Evolutionary conservation across 1,140 invertebrate genomes (phyloP), one percentile per base, ranked within the genome.

Genomic region (Cyclina sinensis): DNA sequence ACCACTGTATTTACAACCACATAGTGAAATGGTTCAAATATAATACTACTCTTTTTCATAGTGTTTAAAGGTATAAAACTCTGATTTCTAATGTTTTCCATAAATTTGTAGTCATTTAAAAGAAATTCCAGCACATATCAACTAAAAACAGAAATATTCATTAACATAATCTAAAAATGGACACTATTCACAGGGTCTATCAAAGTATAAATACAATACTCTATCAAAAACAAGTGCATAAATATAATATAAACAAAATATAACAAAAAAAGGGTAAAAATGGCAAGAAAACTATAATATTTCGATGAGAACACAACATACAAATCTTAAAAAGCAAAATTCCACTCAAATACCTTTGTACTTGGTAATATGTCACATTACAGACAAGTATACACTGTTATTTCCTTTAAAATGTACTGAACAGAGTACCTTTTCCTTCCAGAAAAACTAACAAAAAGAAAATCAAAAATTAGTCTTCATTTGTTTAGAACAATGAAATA

Each of bases 191-290:
- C 48, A 78, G 74, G 54, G 74, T 46, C 46, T 54, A 51, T 78
- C 12, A 78, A 78, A 78, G 35, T 78, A 78, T 78, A 78, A 51
- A 78, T 78, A 78, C 74, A 78, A 21, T 24, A 78, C 54, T 78
- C 74, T 78, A 78, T 54, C 4, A 57, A 78, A 74, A 74, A 78
- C 18, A 35, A 21, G 32, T 51, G 35, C 46, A 78, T 51, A 78
- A 78, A 78, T 46, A 48, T 48, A 78, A 78, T 46, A 48, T 48
- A 65, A 78, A 78, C 46, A 78, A 78, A 78, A 78, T 24, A 24
- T 78, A 78, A 78, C 74, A 78, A 78, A 78, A 57, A 74, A 76
- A 27, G 74, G 74, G 35, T 78, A 78, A 78, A 78, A 78, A 54
- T 78, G 74, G 74, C 74, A 78, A 78, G 74, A 78, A 78, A 78